phyloP scores from a whole-genome alignment of 30 jellyfish, hydroid and myxozoan genomes.

The Hydractinia symbiolongicarpus region DNA sequence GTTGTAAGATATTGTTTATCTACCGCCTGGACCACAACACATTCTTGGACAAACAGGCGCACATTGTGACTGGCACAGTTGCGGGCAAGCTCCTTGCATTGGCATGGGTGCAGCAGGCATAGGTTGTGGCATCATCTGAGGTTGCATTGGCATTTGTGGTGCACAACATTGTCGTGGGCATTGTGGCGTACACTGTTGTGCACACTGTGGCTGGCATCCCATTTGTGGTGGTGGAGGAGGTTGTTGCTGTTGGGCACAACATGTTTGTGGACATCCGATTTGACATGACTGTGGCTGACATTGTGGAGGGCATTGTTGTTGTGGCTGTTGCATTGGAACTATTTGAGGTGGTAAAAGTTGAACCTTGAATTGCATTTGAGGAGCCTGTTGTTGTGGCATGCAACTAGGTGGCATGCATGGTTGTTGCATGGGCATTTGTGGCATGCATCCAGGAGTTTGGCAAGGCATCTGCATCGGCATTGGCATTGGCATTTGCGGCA shows the following conservation, averaged over 20 bases:
- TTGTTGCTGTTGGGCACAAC: conserved; percentile 20
- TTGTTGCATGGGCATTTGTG: conserved; percentile 25
- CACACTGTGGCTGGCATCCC: conserved; percentile 18
- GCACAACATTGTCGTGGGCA: conserved; percentile 31
- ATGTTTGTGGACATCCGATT: conserved; percentile 25
- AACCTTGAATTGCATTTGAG: conserved; percentile 27
- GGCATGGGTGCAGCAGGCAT: neutral
- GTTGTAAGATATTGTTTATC: neutral
- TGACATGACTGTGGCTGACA: conserved; percentile 31
- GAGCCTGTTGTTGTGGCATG: conserved; percentile 22
- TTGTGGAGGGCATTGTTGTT: conserved; percentile 21
- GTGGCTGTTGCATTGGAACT: conserved; percentile 7
- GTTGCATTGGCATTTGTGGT: conserved; percentile 7
- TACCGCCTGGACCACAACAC: conserved; percentile 36
- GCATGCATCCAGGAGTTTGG: conserved; percentile 26
- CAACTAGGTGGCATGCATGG: conserved; percentile 26
- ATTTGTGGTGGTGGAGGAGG: neutral
- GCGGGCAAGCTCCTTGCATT: conserved; percentile 17
- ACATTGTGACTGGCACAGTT: conserved; percentile 17
- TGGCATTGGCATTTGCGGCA: conserved; percentile 19
- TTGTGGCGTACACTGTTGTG: conserved; percentile 29
- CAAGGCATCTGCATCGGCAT: conserved; percentile 3
- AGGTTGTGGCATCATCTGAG: neutral
- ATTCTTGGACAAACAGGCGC: conserved; percentile 25
- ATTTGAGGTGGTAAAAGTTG: conserved; percentile 29